Evolutionary conservation across 2,797 vertebrate genomes (phyloP).

Genomic region (Chrysocyon brachyurus): DNA sequence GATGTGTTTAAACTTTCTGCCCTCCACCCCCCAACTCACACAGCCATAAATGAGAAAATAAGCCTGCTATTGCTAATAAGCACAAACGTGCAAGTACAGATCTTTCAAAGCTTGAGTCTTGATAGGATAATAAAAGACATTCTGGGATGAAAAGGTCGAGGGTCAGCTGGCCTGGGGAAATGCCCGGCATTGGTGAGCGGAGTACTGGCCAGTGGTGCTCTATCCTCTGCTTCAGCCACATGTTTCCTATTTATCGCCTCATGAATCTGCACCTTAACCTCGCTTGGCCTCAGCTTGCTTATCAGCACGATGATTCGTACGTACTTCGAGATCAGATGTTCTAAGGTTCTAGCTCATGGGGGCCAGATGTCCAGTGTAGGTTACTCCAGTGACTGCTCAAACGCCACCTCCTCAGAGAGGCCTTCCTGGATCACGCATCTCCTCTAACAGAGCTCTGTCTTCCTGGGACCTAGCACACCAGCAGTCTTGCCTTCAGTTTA

Average conservation of each 20-base stretch:
- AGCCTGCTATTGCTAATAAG: constrained; percentile 5
- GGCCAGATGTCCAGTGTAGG: not conserved
- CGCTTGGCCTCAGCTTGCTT: not conserved
- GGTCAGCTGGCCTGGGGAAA: not conserved
- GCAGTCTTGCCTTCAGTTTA: not conserved
- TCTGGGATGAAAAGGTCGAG: not conserved
- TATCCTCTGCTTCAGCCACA: not conserved
- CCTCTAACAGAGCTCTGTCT: not conserved
- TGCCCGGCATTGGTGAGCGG: not conserved
- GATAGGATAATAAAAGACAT: constrained; percentile 14
- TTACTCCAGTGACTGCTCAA: not conserved
- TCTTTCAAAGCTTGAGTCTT: not conserved
- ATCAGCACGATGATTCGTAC: not conserved
- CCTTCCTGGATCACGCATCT: not conserved
- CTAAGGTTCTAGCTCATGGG: not conserved
- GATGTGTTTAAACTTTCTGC: not conserved
- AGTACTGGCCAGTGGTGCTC: not conserved
- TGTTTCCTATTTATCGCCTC: not conserved
- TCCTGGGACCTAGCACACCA: not conserved
- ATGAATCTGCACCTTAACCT: not conserved
- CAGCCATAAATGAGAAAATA: not conserved
- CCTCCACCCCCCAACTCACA: not conserved
- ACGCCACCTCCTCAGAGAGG: constrained; percentile 28
- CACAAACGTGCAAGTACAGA: constrained; percentile 18
- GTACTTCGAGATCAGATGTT: not conserved